Evolutionary conservation across 2,797 vertebrate genomes (phyloP).

Genomic region (Gymnopithys bicolor): DNA sequence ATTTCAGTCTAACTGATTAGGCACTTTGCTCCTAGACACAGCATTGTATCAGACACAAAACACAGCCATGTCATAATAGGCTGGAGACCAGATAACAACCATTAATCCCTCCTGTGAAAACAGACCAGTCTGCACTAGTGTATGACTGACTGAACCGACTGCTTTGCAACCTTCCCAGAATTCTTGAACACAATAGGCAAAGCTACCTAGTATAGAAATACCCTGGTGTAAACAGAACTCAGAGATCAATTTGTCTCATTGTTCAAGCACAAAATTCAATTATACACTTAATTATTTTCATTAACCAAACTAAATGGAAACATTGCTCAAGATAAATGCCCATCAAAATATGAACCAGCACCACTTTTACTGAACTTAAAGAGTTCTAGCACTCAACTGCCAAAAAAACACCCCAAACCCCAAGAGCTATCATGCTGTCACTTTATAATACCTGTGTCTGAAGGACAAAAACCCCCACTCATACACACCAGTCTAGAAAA

Average conservation of each 20-base stretch:
- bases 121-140: neutral
- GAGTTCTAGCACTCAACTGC: neutral
- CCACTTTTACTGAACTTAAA: neutral
- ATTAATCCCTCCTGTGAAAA: slow-evolving; percentile 48
- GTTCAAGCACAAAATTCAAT: neutral
- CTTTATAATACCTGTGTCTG: neutral
- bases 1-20: slow-evolving; percentile 36
- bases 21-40: slow-evolving; percentile 44
- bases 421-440: neutral
- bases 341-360: neutral
- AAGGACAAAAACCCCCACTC: neutral
- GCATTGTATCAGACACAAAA: slow-evolving; percentile 55
- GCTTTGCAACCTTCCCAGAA: slow-evolving; percentile 3
- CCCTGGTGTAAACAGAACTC: neutral
- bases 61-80: slow-evolving; percentile 51
- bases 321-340: neutral
- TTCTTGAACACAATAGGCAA: neutral
- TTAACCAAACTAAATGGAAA: neutral
- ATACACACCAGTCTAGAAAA: neutral
- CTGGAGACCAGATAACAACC: slow-evolving; percentile 60
- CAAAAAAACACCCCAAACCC: neutral
- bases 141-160: neutral
- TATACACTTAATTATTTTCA: neutral
- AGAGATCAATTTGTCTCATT: neutral
- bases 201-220: neutral